A percentile compares a stretch with the other conserved stretches of the same genome.
Conservation (phyloP, 2,797 vertebrate genomes). For the Bucorvus abyssinicus region DNA sequence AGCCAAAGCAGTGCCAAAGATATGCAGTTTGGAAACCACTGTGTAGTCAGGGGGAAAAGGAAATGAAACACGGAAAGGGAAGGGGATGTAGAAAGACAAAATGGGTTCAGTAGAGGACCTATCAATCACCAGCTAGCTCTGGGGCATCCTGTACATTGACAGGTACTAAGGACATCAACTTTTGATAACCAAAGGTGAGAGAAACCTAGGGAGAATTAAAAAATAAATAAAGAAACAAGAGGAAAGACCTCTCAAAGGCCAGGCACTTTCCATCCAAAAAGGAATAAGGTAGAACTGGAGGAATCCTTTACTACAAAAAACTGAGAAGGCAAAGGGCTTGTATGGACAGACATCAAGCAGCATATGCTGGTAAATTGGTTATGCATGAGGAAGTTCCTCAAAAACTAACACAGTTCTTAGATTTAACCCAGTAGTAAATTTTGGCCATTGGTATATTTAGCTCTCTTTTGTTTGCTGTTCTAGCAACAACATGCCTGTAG, state of each 20-base stretch:
- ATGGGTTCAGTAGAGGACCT: not conserved
- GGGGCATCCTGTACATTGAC: slow-evolving; percentile 24
- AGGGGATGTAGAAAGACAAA: slow-evolving; percentile 33
- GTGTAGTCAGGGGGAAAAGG: slow-evolving; percentile 54
- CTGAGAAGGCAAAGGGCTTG: not conserved
- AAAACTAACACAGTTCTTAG: not conserved
- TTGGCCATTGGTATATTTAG: slow-evolving; percentile 1
- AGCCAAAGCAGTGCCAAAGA: slow-evolving; percentile 38
- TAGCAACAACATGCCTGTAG: not conserved
- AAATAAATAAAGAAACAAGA: not conserved
- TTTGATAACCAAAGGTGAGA: slow-evolving; percentile 30
- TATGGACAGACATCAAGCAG: not conserved
- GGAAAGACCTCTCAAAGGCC: not conserved
- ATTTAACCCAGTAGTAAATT: not conserved
- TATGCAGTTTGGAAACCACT: slow-evolving; percentile 12
- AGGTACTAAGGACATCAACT: not conserved
- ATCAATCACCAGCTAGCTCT: slow-evolving; percentile 39
- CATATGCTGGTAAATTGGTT: not conserved
- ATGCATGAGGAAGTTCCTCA: not conserved
- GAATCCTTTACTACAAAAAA: not conserved
- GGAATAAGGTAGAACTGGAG: not conserved
- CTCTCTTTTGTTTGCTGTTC: not conserved
- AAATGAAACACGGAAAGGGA: slow-evolving; percentile 61
- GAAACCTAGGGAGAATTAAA: slow-evolving; percentile 10
- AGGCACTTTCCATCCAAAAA: not conserved